A percentile compares a stretch with the other conserved stretches of the same genome.
These are phyloP conservation scores for Anthoscopus minutus DNA, from an alignment of 2,113 vertebrate genomes.

Conservation along the genomic window DNA sequence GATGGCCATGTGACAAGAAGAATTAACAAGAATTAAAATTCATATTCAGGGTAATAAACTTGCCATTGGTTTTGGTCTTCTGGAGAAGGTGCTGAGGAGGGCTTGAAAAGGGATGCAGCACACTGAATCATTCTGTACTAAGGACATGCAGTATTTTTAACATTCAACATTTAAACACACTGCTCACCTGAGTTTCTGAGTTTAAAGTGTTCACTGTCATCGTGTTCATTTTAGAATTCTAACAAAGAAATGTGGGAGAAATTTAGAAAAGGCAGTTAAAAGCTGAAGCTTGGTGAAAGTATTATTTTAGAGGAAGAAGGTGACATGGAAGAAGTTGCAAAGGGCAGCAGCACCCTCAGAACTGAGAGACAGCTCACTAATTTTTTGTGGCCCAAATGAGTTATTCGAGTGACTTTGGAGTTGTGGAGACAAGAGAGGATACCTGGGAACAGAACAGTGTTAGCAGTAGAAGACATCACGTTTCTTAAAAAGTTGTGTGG, in stretches of 20 bases:
- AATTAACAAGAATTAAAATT: background rate
- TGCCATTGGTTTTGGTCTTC: background rate
- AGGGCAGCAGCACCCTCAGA: background rate
- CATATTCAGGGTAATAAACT: background rate
- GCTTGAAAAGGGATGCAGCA: background rate
- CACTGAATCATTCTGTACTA: background rate
- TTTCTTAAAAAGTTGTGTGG: background rate
- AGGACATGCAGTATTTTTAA: background rate
- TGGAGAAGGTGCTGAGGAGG: background rate
- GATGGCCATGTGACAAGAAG: background rate
- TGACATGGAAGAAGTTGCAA: rapidly evolving
- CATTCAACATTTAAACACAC: background rate
- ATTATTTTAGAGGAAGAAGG: background rate
- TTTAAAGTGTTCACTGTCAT: background rate
- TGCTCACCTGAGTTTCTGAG: background rate
- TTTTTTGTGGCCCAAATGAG: background rate
- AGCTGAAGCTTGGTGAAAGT: background rate
- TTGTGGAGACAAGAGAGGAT: background rate
- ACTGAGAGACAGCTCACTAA: background rate
- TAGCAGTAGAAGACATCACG: background rate
- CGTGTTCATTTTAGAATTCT: background rate
- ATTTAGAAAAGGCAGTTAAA: background rate
- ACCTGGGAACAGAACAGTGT: background rate
- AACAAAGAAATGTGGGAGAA: background rate
- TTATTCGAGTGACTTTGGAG: background rate